Conservation (phyloP, 2,113 vertebrate genomes). For the Ornithorhynchus anatinus region DNA sequence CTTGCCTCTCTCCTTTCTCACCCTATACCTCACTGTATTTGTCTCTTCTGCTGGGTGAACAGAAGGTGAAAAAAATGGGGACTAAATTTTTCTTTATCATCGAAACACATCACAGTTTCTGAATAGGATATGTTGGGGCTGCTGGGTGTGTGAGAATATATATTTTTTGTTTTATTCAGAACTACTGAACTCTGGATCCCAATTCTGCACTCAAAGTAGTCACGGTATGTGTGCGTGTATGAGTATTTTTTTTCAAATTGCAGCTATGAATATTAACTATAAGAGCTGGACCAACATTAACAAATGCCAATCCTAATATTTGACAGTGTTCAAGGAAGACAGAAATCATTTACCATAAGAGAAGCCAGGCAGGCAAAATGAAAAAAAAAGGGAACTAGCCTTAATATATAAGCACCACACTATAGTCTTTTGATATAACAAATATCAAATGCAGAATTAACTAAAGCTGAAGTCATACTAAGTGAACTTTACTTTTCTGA, state of each 20-base stretch:
- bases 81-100: slow-evolving; percentile 28
- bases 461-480: slow-evolving; percentile 15
- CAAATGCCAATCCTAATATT: slow-evolving; percentile 24
- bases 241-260: slow-evolving; percentile 19
- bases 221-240: background rate
- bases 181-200: background rate
- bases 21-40: background rate
- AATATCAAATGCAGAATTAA: too few species aligned
- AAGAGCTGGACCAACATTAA: slow-evolving; percentile 15
- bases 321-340: slow-evolving; percentile 32
- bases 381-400: background rate
- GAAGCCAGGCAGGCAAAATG: background rate
- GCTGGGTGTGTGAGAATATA: background rate
- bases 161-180: background rate
- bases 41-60: slow-evolving; percentile 23
- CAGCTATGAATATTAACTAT: slow-evolving; percentile 30
- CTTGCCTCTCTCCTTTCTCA: slow-evolving; percentile 11
- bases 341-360: background rate
- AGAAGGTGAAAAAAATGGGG: background rate
- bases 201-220: background rate
- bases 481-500: slow-evolving; percentile 19
- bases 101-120: slow-evolving; percentile 11
- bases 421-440: too few species aligned
- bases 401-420: too few species aligned
- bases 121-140: slow-evolving; percentile 12